Conservation (phyloP, 2,113 vertebrate genomes). For the Aegypius monachus region DNA sequence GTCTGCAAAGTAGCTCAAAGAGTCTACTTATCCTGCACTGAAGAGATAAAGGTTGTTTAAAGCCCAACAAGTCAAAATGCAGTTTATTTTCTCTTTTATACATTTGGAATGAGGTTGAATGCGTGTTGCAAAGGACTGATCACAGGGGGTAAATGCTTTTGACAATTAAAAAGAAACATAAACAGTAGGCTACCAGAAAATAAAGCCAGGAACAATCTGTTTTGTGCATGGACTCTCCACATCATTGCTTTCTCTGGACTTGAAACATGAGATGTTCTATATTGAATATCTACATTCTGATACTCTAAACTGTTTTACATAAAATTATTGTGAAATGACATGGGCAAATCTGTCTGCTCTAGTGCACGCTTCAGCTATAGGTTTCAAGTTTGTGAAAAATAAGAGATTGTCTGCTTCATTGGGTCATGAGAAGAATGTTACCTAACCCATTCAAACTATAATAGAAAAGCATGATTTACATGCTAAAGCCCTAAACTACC, state of each 20-base stretch:
- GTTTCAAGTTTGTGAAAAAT: neutral
- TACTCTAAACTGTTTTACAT: neutral
- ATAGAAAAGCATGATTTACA: neutral
- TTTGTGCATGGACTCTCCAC: neutral
- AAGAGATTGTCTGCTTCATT: neutral
- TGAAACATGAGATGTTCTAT: neutral
- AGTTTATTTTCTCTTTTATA: neutral
- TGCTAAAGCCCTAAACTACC: neutral
- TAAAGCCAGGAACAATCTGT: neutral
- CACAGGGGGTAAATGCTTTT: neutral
- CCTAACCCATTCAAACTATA: neutral
- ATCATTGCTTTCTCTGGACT: neutral
- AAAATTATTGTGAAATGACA: neutral
- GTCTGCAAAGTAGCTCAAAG: neutral
- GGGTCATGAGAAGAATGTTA: neutral
- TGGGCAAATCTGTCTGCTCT: neutral
- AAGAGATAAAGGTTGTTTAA: neutral
- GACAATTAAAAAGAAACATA: neutral
- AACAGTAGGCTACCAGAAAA: neutral
- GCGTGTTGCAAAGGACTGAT: neutral
- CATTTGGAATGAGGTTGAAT: neutral
- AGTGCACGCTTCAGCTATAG: neutral
- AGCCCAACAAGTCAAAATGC: neutral
- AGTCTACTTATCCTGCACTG: neutral
- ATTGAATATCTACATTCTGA: neutral